Conservation (phyloP, 2,797 vertebrate species). For the Enteromius afrohamiltoni region DNA sequence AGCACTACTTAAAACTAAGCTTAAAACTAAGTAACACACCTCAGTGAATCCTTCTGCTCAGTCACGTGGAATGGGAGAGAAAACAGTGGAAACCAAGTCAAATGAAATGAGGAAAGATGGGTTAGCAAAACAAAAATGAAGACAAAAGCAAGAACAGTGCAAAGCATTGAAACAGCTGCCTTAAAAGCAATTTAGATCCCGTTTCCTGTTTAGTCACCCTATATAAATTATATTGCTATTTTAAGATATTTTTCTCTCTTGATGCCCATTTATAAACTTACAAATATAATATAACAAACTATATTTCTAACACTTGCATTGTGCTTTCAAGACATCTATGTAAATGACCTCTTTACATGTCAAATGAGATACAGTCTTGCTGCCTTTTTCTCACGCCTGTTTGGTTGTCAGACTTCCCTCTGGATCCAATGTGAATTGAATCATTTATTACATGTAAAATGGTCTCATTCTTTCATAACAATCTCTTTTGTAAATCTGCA, state of each 20-base stretch:
- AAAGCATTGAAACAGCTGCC: background rate
- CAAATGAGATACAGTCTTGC: background rate
- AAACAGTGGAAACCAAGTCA: conserved; percentile 35
- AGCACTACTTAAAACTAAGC: no score
- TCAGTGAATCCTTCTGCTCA: conserved; percentile 17
- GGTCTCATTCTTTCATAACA: background rate
- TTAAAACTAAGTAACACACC: conserved; percentile 35
- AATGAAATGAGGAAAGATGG: conserved; percentile 34
- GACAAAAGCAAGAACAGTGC: background rate
- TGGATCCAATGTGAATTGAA: background rate
- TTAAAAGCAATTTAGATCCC: background rate
- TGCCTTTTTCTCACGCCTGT: background rate
- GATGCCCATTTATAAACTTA: background rate
- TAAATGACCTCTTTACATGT: conserved; percentile 8
- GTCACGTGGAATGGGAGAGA: conserved; percentile 30
- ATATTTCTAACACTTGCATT: background rate
- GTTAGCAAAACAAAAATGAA: conserved; percentile 26
- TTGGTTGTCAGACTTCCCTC: background rate
- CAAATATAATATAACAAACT: background rate
- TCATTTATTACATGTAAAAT: background rate
- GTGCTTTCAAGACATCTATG: background rate
- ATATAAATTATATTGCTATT: background rate
- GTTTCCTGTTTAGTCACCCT: background rate
- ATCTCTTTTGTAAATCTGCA: background rate
- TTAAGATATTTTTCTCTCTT: background rate